Evolutionary conservation across 2,888 invertebrate species (phyloP), one percentile per base, ranked within the genome.

Genomic region (Aspidapion aeneum): DNA sequence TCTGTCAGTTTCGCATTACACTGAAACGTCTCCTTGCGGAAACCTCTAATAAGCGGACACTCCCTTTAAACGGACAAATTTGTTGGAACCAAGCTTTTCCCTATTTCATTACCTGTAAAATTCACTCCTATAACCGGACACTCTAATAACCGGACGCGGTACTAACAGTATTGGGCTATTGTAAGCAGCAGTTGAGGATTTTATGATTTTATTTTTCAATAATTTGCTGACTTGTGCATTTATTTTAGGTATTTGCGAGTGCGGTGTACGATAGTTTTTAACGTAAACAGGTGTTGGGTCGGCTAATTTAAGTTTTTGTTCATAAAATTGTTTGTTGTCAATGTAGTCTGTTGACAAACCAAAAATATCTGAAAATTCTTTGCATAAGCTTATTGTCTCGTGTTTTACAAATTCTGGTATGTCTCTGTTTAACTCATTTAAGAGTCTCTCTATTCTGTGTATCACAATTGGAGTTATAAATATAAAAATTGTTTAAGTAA

Each of bases 281-380:
- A 68, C 66, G 52, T 68, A 70, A 3, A 69, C 63, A 16, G 69
- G 66, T 20, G 17, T 62, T 1, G 64, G 58, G 22, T 71, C 67
- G 7, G 60, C 58, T 17, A 67, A 17, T 54, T 56, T 52, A 18
- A 70, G 19, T 57, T 66, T 66, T 65, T 70, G 70, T 62, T 66
- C 51, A 52, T 69, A 72, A 60, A 69, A 70, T 64, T 71, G 72
- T 60, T 72, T 72, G 16, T 50, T 18, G 9, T 66, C 63, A 12
- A 66, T 16, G 49, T 63, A 57, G 22, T 70, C 71, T 5, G 60
- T 55, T 57, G 68, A 63, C 21, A 70, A n/a, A 0, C 56, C 61
- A 59, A 71, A 69, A 35, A 70, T 63, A 61, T 67, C 68, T 2
- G 61, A 56, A 49, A 60, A 68, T 54, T 68, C 55, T 48, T 20